phyloP scores from a whole-genome alignment of 1,140 invertebrate genomes.

The Mactra quadrangularis region DNA sequence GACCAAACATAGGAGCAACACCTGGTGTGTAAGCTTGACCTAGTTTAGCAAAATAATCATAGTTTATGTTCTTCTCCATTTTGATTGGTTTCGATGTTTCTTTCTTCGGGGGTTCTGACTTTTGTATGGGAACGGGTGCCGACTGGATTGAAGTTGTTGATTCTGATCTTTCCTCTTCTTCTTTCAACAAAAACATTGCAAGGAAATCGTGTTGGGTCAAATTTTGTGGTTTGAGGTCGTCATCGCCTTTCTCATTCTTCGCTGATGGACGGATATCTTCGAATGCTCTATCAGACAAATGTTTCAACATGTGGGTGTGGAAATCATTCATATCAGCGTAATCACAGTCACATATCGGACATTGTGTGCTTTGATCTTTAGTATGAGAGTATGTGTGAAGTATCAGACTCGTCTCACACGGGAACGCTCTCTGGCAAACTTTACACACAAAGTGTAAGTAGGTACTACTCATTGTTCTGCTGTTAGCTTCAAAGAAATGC shows the following conservation, averaged over 20 bases:
- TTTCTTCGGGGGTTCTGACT: slow-evolving; percentile 26
- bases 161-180: slow-evolving; percentile 66
- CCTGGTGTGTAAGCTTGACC: slow-evolving; percentile 67
- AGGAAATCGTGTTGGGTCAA: slow-evolving; percentile 90
- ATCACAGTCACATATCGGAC: slow-evolving; percentile 80
- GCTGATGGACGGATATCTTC: slow-evolving; percentile 64
- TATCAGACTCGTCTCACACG: slow-evolving; percentile 88
- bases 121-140: slow-evolving; percentile 14
- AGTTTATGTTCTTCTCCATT: slow-evolving; percentile 71
- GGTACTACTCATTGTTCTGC: slow-evolving; percentile 87
- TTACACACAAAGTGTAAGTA: slow-evolving; percentile 89
- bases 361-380: slow-evolving; percentile 74
- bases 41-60: slow-evolving; percentile 75
- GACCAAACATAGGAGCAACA: slow-evolving; percentile 57
- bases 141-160: background rate
- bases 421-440: slow-evolving; percentile 90
- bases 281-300: slow-evolving; percentile 77
- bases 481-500: slow-evolving; percentile 88
- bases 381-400: slow-evolving; percentile 82
- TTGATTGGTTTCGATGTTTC: slow-evolving; percentile 51
- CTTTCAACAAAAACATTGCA: slow-evolving; percentile 89
- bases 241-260: slow-evolving; percentile 47
- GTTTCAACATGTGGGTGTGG: slow-evolving; percentile 81
- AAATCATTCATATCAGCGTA: slow-evolving; percentile 76
- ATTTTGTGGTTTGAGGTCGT: slow-evolving; percentile 55